Evolutionary conservation across 2,797 vertebrate species (phyloP), one percentile per base, ranked within the genome.

Genomic region (Falco concolor): DNA sequence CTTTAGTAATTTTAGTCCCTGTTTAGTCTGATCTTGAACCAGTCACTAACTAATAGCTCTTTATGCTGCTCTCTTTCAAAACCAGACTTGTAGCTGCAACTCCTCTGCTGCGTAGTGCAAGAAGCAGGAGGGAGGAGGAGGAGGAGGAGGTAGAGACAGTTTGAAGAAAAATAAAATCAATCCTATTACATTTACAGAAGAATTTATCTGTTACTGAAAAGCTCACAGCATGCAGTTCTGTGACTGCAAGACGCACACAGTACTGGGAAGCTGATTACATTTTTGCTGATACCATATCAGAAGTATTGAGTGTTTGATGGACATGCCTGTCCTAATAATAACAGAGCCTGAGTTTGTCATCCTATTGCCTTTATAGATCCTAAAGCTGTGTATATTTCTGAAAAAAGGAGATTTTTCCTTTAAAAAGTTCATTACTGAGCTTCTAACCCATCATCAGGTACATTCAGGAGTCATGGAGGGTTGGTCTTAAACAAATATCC

Each of bases 401-500:
- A 4, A 67, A 70, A 47, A n/a, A 0, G 4, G 27, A 12, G 1
- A 30, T 50, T 78, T 88, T 84, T 63, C 36, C 34, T 84, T 90
- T 84, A 32, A 84, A 88, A 84, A 77, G 3, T 14, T 54, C 50
- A 84, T 73, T 87, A 44, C 20, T 82, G 77, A 52, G 3, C 40
- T 90, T 82, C 52, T 61, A 74, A 57, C 44, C 81, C 42, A 87
- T 93, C 47, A 50, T 17, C 8, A 92, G 64, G 25, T 44, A 76
- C 17, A 12, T 91, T 94, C 63, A 76, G 52, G 5, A 95, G 57
- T 95, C 93, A 79, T 70, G 49, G 72, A 95, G 88, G 87, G 75
- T 22, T 97, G 90, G 81, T 78, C 76, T 74, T 95, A 93, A 94
- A 86, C 84, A 97, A 97, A 97, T 93, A 95, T 25, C 8, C 52